Evolutionary conservation across 2,113 vertebrate genomes (phyloP).

Genomic region (Morone chrysops): DNA sequence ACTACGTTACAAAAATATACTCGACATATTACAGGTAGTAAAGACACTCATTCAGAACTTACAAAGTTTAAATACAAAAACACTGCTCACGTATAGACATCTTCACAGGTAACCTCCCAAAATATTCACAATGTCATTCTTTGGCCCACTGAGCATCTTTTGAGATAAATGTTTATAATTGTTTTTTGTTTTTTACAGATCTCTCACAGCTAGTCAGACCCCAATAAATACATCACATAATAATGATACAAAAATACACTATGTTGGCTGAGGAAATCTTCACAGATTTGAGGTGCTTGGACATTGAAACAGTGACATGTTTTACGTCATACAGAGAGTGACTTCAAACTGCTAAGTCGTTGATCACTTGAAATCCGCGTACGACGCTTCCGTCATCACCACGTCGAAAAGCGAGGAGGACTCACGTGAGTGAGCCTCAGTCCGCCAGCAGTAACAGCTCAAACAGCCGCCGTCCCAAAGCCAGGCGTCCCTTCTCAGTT

Average conservation of each 20-base stretch:
- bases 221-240: slow-evolving; percentile 75
- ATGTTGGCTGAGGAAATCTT: slow-evolving; percentile 50
- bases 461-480: slow-evolving; percentile 15
- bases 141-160: slow-evolving; percentile 61
- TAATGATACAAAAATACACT: slow-evolving; percentile 76
- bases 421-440: slow-evolving; percentile 2
- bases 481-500: slow-evolving; percentile 30
- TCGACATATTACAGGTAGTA: slow-evolving; percentile 57
- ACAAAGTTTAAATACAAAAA: slow-evolving; percentile 55
- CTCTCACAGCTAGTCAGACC: slow-evolving; percentile 32
- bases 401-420: neutral
- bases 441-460: slow-evolving; percentile 29
- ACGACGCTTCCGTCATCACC: neutral
- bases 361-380: slow-evolving; percentile 14
- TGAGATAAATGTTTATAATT: slow-evolving; percentile 1
- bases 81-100: slow-evolving; percentile 26
- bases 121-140: slow-evolving; percentile 28
- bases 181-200: neutral
- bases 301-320: slow-evolving; percentile 54
- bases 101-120: slow-evolving; percentile 49
- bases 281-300: slow-evolving; percentile 19
- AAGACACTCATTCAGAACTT: slow-evolving; percentile 55
- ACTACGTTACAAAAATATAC: slow-evolving; percentile 76
- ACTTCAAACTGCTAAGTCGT: slow-evolving; percentile 16
- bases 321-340: slow-evolving; percentile 48